These are phyloP conservation scores for Ochropleura leucogaster DNA, from an alignment of 2,888 invertebrate species.

Conservation along the genomic window DNA sequence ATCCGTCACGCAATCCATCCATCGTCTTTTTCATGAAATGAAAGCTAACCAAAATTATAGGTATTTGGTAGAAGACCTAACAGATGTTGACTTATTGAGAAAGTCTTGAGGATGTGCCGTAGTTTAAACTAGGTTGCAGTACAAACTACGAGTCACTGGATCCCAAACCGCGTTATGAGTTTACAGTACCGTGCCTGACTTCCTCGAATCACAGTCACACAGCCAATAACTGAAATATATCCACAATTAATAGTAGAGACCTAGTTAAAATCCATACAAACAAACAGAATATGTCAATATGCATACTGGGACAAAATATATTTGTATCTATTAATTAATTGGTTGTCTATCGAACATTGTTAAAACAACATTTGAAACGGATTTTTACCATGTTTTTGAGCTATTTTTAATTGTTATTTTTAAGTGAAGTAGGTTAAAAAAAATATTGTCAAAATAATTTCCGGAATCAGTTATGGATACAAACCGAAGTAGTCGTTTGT, in stretches of 20 bases:
- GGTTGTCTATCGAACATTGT: neutral
- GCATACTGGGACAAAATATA: conserved; percentile 15
- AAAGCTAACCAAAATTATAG: no score
- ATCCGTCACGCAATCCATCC: no score
- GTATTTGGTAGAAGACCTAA: neutral
- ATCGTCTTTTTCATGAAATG: no score
- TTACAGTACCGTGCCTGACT: neutral
- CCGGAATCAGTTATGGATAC: neutral
- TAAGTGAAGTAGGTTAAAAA: no score
- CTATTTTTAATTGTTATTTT: no score
- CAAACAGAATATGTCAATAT: neutral
- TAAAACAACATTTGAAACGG: no score
- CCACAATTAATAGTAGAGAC: neutral
- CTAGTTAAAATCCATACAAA: neutral
- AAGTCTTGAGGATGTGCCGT: no score
- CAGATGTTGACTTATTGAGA: neutral
- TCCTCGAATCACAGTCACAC: neutral
- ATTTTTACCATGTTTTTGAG: no score
- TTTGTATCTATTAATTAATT: neutral
- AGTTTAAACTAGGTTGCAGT: neutral
- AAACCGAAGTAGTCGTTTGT: neutral
- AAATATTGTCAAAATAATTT: neutral
- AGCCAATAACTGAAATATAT: neutral
- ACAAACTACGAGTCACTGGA: neutral
- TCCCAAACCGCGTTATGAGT: neutral